Conservation (phyloP, 2,888 invertebrate genomes). For the Nomada hirtipes region DNA sequence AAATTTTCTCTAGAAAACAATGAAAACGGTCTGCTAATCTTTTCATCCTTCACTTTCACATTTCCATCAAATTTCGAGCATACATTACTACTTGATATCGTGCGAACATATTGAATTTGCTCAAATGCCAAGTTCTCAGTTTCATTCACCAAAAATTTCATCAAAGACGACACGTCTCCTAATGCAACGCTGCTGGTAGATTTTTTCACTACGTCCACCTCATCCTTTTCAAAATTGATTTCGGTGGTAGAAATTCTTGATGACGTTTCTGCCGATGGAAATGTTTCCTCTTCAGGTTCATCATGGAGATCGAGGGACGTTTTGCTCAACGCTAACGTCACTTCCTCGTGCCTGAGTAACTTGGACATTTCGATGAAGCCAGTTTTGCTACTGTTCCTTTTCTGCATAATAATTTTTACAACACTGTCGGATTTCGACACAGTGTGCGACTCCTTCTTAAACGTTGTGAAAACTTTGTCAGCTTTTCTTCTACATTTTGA, state of each 20-base stretch:
- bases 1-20: conserved; percentile 64
- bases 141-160: conserved; percentile 26
- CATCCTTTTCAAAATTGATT: neutral
- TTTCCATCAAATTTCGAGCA: neutral
- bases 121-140: neutral
- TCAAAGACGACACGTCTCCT: conserved; percentile 13
- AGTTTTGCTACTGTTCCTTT: neutral
- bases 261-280: neutral
- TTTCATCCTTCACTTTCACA: conserved; percentile 5
- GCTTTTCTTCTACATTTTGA: neutral
- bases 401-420: neutral
- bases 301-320: neutral
- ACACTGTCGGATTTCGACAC: neutral
- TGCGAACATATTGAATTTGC: neutral
- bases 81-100: neutral
- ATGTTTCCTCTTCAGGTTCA: neutral
- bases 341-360: neutral
- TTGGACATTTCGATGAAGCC: neutral
- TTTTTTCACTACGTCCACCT: neutral
- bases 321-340: neutral
- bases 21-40: neutral
- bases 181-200: neutral
- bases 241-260: neutral
- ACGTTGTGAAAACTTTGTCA: neutral
- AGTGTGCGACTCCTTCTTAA: neutral